Evolutionary conservation across 2,888 invertebrate genomes (phyloP), one percentile per base, ranked within the genome.

Genomic region (Drosophila vallismaia): DNA sequence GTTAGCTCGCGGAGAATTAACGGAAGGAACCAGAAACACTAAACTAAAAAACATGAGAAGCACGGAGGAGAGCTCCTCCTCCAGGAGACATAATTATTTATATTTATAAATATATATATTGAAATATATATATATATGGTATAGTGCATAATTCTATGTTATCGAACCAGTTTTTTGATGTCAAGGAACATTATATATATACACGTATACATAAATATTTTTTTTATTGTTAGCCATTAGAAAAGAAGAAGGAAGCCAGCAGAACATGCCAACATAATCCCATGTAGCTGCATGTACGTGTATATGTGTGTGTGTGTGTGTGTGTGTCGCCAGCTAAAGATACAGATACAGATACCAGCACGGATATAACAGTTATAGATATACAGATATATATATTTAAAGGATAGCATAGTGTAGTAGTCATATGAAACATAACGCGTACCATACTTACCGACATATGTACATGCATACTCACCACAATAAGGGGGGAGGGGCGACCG

Each of bases 221-320:
- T 75, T 67, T 66, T 53, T 63, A 64, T 64, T 78, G 64, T 79
- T 79, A 79, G 79, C 53, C 55, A 58, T 46, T 80, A 83, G 75
- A 36, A 51, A 8, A 6, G 29, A 5, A 14, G 19, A 28, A 19
- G 55, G 26, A 31, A 38, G 64, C 24, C 28, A 28, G 28, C 28
- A 28, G 28, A 12, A 50, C 62, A 62, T 28, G 60, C 36, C 63
- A 50, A 50, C 63, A 31, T 63, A 52, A 63, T 63, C 64, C 52
- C 52, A 46, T 64, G 63, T 63, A 63, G 63, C 63, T 63, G 63
- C 51, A 63, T 51, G 51, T 63, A 14, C 63, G 38, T 52, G 54
- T 54, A 44, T 53, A 40, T 51, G 33, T 45, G 63, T 63, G 19
- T 19, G 19, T 19, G 19, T 63, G 58, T 62, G 62, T 51, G 63